Base-by-base conservation (phyloP, 1,140 invertebrate species). In the Pogonus chalceus region DNA sequence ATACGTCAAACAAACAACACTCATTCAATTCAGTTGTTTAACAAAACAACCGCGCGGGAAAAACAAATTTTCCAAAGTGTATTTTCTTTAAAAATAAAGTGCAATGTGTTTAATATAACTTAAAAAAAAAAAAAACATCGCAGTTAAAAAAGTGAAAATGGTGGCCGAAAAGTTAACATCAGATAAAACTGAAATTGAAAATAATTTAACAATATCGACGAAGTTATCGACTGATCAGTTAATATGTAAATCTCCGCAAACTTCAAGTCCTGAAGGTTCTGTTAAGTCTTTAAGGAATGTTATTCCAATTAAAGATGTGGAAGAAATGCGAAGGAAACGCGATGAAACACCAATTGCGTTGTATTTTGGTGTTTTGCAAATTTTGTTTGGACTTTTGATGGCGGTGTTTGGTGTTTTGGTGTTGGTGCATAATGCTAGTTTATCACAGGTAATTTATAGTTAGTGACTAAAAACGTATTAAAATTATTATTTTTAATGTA, bases 311-410 rank as follows among this genome's bases (percentile, higher is more conserved):
- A 57, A 37, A 54, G n/a, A n/a, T n/a, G n/a, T n/a, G n/a, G n/a
- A n/a, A 49, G 20, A 56, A 56, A 16, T 21, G 52, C 14, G 26
- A 21, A 9, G 23, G 35, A 47, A 43, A 59, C 23, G 64, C 61
- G 49, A 26, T 54, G 23, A 62, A 55, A 55, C 48, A 48, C 14
- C 7, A 48, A 60, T 56, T 78, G n/a, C 69, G 4, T 43, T 79
- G 61, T 69, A 70, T 49, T 59, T 79, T 57, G 78, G 76, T 24
- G 53, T 76, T 49, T 62, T 69, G 21, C 80, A 82, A 62, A 67
- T 79, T 58, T 55, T 76, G 31, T 69, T 79, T 50, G 80, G 80
- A 10, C 69, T 77, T 23, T 56, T 77, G 58, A 74, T 82, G 74
- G 68, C 76, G 52, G 71, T 75, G 14, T 74, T 77, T 35, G 79